These are phyloP conservation scores for Limnephilus lunatus DNA, from an alignment of 2,888 invertebrate species.

Conservation along the genomic window DNA sequence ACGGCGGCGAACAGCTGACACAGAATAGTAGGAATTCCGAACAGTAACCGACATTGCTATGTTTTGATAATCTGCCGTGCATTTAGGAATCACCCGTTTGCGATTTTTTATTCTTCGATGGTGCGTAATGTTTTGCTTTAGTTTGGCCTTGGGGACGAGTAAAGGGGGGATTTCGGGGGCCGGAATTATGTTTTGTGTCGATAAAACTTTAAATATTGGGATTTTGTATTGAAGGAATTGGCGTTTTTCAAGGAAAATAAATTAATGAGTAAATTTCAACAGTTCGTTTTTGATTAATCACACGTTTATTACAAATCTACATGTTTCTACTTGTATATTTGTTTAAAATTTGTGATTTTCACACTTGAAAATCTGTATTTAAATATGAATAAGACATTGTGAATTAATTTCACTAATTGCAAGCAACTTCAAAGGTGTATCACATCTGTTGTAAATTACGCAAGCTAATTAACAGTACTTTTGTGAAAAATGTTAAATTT, in stretches of 20 bases:
- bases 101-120: slow-evolving; percentile 13
- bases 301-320: neutral
- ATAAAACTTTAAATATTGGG: slow-evolving; percentile 2
- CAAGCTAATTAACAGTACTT: neutral
- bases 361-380: neutral
- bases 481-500: neutral
- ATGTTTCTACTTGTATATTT: neutral
- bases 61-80: slow-evolving; percentile 16
- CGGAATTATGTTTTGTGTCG: slow-evolving; percentile 17
- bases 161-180: neutral
- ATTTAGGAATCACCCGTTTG: neutral
- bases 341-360: neutral
- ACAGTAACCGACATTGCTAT: slow-evolving; percentile 1
- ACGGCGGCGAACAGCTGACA: slow-evolving; percentile 7
- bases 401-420: neutral
- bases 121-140: slow-evolving; percentile 2
- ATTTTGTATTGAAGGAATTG: neutral
- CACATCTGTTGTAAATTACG: neutral
- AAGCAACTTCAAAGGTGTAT: neutral
- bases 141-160: slow-evolving; percentile 23
- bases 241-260: neutral
- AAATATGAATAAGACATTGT: neutral
- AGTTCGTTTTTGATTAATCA: neutral
- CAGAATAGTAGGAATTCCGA: slow-evolving; percentile 34
- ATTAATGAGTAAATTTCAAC: neutral